Base-by-base conservation (phyloP, 2,113 vertebrate genomes). In the Tragelaphus scriptus region DNA sequence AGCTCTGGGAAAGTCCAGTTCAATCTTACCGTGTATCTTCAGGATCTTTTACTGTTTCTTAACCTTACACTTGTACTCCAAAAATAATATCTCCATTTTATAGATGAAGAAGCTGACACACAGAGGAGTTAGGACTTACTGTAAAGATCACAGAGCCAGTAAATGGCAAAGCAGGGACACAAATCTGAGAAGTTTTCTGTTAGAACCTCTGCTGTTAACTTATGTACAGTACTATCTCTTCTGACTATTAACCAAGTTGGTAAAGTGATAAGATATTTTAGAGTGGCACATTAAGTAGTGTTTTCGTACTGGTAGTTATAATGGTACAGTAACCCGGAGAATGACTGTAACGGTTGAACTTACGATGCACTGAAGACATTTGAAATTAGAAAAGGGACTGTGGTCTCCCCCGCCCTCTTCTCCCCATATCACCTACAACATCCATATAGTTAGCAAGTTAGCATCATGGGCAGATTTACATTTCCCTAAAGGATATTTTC, bases 261-360 rank as follows among this genome's bases (percentile, higher is more conserved):
- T 86, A 92, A 96, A 92, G 71, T 85, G 19, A 84, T 9, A 92
- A 92, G n/a, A 36, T 65, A 92, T 61, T 90, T 95, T 89, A 86
- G n/a, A 59, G 15, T 88, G 58, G 44, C 56, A 82, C 86, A 36
- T 96, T 86, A 89, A 53, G 81, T 87, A 85, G 61, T 92, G 47
- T 17, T 94, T 90, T 84, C 10, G 4, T 95, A 9, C 86, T 30
- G 25, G 55, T 80, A 77, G 86, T 77, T 55, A 53, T 32, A 89
- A 91, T n/a, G 56, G 23, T 63, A 91, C 59, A 84, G 59, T 53
- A 94, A 49, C 63, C 44, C n/a, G 58, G 23, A 88, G 56, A 93
- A 81, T 85, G 86, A 44, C 25, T 59, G n/a, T 26, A 53, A 87
- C 77, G 5, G 16, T 90, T n/a, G 44, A 97, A 8, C n/a, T 97